Conservation (phyloP, 2,797 vertebrate genomes). For the Neostethus bicornis region DNA sequence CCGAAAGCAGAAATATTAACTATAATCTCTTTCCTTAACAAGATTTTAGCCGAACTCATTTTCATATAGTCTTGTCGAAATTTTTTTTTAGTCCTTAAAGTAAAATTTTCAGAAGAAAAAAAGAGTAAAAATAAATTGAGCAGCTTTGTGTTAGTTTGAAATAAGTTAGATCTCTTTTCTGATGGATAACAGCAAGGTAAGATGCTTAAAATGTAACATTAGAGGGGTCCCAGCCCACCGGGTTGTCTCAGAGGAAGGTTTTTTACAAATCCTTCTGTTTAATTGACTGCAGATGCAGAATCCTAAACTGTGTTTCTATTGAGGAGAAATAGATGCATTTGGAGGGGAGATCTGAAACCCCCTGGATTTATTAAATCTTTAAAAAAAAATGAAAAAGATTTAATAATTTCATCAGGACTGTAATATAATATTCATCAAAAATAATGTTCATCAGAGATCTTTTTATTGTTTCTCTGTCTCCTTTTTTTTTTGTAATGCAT, state of each 20-base stretch:
- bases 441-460: no score
- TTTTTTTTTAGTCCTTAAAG: no score
- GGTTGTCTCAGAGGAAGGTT: constrained; percentile 78
- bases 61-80: no score
- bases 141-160: constrained; percentile 41
- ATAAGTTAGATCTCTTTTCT: constrained; percentile 61
- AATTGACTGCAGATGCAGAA: constrained; percentile 84
- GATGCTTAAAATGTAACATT: constrained; percentile 83
- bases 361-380: no score
- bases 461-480: no score
- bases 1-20: no score
- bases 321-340: constrained; percentile 80
- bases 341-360: no score
- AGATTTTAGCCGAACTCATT: no score
- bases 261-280: constrained; percentile 77
- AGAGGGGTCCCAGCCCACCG: constrained; percentile 79
- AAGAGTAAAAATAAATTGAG: not conserved
- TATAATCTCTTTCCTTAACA: no score
- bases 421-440: no score
- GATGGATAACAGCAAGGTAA: constrained; percentile 79
- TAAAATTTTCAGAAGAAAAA: not conserved
- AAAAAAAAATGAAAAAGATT: constrained; percentile 22
- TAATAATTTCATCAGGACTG: no score
- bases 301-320: constrained; percentile 75
- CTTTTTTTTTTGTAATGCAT: no score